A percentile compares a stretch with the other conserved stretches of the same genome.
Conservation (phyloP, 2,888 invertebrate species). For the Petrolisthes manimaculis region DNA sequence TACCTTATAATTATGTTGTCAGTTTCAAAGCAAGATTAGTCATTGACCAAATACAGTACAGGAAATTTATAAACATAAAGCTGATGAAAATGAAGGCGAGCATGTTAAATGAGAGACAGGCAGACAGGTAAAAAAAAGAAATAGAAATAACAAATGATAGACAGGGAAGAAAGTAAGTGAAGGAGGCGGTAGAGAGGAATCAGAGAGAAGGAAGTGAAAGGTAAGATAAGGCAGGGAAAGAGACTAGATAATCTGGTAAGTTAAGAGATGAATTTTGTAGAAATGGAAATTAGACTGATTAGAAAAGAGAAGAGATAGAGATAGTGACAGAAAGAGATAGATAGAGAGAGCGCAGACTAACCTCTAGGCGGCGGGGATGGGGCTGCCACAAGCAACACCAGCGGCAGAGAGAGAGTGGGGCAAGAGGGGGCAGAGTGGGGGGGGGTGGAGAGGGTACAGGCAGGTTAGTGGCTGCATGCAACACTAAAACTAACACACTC, state of each 20-base stretch:
- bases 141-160: background rate
- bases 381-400: constrained; percentile 1
- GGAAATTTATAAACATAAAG: background rate
- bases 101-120: background rate
- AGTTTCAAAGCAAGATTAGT: too few species aligned
- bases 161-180: background rate
- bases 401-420: background rate
- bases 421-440: background rate
- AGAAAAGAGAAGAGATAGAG: background rate
- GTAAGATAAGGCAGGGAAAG: background rate
- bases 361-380: background rate
- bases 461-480: background rate
- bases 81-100: background rate
- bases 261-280: background rate
- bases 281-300: background rate
- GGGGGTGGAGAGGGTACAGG: background rate
- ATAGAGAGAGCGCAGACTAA: background rate
- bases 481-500: background rate
- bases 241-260: background rate
- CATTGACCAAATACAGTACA: too few species aligned
- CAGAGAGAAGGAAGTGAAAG: background rate
- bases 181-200: background rate
- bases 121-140: background rate
- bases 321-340: background rate
- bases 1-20: too few species aligned